Conservation (phyloP, 2,888 invertebrate species). For the Tridacna crocea region DNA sequence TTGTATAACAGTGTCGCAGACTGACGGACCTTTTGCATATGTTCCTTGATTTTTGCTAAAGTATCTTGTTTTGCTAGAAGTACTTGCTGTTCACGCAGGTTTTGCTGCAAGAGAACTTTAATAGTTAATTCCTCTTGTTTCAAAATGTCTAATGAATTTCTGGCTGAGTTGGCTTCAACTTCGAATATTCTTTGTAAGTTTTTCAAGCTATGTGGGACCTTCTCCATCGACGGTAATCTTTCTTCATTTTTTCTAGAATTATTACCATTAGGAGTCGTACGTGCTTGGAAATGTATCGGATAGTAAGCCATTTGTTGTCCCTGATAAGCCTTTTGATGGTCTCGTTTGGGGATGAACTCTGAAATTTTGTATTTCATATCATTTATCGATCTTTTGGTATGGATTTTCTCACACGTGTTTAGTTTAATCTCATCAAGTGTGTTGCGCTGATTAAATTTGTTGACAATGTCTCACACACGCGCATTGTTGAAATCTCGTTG, state of each 20-base stretch:
- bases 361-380: too few species aligned
- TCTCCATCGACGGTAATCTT: too few species aligned
- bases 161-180: conserved; percentile 24
- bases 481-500: background rate
- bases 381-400: too few species aligned
- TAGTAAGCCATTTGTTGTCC: too few species aligned
- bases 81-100: conserved; percentile 48
- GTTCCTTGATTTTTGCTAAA: conserved; percentile 38
- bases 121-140: conserved; percentile 51
- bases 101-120: conserved; percentile 47
- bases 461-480: conserved; percentile 32
- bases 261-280: background rate
- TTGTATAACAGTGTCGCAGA: conserved; percentile 39
- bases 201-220: conserved; percentile 36
- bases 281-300: too few species aligned
- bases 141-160: conserved; percentile 36
- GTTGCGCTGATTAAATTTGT: background rate
- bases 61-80: conserved; percentile 37
- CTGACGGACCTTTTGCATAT: conserved; percentile 45
- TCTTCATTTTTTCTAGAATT: background rate
- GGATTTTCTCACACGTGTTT: too few species aligned
- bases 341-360: too few species aligned
- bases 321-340: too few species aligned
- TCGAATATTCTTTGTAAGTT: conserved; percentile 43
- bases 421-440: too few species aligned